These are phyloP conservation scores for Bradysia coprophila DNA, from an alignment of 1,140 invertebrate genomes.

Conservation along the genomic window DNA sequence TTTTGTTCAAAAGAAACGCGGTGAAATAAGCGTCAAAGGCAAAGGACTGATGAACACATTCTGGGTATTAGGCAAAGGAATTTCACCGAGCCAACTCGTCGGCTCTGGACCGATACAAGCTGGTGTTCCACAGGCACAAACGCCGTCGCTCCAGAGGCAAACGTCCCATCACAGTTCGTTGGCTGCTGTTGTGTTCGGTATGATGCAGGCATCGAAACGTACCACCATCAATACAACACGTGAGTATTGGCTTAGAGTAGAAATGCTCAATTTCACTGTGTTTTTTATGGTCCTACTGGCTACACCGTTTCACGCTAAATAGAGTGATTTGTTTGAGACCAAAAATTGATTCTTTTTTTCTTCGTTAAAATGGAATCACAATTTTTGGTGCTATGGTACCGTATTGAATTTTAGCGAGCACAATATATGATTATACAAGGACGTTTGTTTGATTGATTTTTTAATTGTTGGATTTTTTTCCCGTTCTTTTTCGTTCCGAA, in stretches of 20 bases:
- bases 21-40: conserved; percentile 76
- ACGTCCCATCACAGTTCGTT: conserved; percentile 56
- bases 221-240: conserved; percentile 30
- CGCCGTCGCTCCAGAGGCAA: conserved; percentile 34
- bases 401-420: not conserved
- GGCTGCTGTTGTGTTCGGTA: conserved; percentile 72
- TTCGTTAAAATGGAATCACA: conserved; percentile 1
- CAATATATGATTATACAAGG: not conserved
- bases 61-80: conserved; percentile 53
- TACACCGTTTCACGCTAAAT: too few relatives aligned
- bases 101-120: conserved; percentile 18
- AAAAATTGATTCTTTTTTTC: not conserved
- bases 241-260: conserved; percentile 10
- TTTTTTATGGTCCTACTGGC: not conserved
- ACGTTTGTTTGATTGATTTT: not conserved
- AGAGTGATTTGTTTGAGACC: not conserved
- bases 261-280: not conserved
- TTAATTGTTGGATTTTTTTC: not conserved
- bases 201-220: conserved; percentile 56
- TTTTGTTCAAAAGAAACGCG: conserved; percentile 52
- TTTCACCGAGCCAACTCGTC: conserved; percentile 24
- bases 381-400: not conserved
- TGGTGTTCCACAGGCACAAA: conserved; percentile 16
- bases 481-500: not conserved
- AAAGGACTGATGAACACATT: conserved; percentile 92